These are phyloP conservation scores for Tipula helvola DNA, from an alignment of 2,888 invertebrate genomes.

Conservation along the genomic window DNA sequence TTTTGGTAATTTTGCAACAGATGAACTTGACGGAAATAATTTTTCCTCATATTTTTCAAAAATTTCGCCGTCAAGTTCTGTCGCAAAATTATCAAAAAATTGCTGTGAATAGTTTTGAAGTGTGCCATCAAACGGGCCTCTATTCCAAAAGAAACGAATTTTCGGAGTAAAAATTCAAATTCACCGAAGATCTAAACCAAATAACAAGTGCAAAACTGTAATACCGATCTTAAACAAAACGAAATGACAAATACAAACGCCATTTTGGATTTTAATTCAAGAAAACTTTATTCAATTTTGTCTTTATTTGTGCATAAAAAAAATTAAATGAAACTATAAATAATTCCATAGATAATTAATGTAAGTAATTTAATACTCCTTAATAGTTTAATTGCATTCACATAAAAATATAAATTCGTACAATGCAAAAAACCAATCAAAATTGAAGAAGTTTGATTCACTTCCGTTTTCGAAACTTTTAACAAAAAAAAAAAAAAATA, in stretches of 20 bases:
- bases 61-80: no score
- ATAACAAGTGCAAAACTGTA: neutral
- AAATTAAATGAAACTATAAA: neutral
- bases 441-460: neutral
- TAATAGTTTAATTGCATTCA: neutral
- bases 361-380: neutral
- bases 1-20: no score
- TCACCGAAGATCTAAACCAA: neutral
- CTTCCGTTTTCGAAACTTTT: constrained; percentile 5
- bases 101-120: no score
- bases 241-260: neutral
- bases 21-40: no score
- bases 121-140: neutral
- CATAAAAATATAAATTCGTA: neutral
- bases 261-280: neutral
- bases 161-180: neutral
- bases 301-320: neutral
- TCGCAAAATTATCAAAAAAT: no score
- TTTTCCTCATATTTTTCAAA: no score
- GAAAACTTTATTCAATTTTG: neutral
- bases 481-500: neutral
- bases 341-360: neutral
- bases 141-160: neutral
- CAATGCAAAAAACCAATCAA: neutral
- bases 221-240: neutral